Base-by-base conservation (phyloP, 2,888 invertebrate species). In the Argyresthia albistria region DNA sequence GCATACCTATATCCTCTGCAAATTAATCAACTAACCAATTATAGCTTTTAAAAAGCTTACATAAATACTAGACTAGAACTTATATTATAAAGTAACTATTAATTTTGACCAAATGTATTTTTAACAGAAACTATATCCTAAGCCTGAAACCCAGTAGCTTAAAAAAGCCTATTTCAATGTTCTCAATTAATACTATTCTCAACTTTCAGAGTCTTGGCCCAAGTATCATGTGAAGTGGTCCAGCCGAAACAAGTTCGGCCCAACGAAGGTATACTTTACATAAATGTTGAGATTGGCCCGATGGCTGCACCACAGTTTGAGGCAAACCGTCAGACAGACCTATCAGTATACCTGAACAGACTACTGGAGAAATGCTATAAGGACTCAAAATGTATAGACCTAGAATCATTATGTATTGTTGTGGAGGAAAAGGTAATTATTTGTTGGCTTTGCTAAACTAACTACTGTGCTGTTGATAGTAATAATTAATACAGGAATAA, bases 351-450 rank as follows among this genome's bases (percentile, higher is more conserved):
- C 62, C 80, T 96, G 4, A 95, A 94, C 63, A 89, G 97, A 60
- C 87, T 95, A 45, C 76, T 98, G 46, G 97, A 98, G 69, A 93
- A 95, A 70, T 96, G 96, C 69, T 91, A 97, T 54, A 95, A 95
- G 69, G 97, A 97, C 69, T 97, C 97, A 0, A 92, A 93, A 63
- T 97, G 97, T 66, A 86, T 98, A 46, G 98, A 98, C 79, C 88
- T 97, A 54, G 98, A 98, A 80, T 95, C 97, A 0, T 84, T 98
- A n/a, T 98, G 98, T 76, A 95, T 98, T 65, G 93, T 95, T 59
- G 93, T 95, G 48, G 97, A 95, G 68, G 96, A 97, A 82, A 95
- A 96, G 89, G 96, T 95, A 64, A 60, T 56, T 25, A 6, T 51
- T 52, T 42, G 37, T 36, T 10, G n/a, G 42, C 25, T 25, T 2